phyloP scores from a whole-genome alignment of 2,113 vertebrate species.

The Mobula birostris region DNA sequence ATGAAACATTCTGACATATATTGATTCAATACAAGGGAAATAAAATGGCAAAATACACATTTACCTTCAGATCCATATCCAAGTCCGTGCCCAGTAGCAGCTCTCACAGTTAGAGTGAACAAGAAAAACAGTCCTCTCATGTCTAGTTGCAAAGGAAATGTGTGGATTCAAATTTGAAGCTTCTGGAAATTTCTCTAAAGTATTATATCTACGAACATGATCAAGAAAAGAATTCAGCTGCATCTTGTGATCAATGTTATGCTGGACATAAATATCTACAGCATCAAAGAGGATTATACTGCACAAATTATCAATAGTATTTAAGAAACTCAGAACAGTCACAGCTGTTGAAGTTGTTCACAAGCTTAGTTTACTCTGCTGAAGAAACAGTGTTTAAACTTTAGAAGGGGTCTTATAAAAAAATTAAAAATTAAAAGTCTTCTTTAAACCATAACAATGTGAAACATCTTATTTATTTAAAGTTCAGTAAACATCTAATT shows the following conservation, averaged over 20 bases:
- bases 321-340: background rate
- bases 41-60: background rate
- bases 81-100: background rate
- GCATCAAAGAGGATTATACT: background rate
- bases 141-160: background rate
- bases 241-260: no score
- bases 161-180: background rate
- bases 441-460: background rate
- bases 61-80: constrained; percentile 13
- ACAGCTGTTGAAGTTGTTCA: background rate
- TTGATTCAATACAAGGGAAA: background rate
- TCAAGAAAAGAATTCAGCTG: constrained; percentile 11
- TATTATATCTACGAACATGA: constrained; percentile 2
- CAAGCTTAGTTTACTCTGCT: background rate
- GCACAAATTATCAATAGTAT: background rate
- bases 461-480: background rate
- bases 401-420: background rate
- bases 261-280: background rate
- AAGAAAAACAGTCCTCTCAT: constrained; percentile 19
- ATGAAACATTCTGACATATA: background rate
- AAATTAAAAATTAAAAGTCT: background rate
- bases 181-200: background rate
- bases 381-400: background rate
- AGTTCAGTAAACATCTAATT: background rate
- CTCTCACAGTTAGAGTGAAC: background rate